Conservation (phyloP, 2,113 vertebrate genomes). For the Aramus guarauna region DNA sequence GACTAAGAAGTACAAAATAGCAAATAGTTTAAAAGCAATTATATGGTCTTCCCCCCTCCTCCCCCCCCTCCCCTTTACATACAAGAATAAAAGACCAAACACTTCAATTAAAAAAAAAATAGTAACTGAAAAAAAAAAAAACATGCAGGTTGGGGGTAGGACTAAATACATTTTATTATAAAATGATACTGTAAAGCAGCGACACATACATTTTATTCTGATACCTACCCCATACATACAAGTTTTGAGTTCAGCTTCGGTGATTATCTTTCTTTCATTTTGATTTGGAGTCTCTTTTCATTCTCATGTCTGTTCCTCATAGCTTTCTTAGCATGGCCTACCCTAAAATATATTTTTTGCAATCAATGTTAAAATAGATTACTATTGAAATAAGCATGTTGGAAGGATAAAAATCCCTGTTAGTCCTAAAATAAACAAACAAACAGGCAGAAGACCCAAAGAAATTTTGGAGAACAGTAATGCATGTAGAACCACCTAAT, state of each 20-base stretch:
- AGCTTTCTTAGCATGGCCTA: neutral
- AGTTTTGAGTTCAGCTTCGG: neutral
- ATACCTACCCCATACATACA: neutral
- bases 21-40: neutral
- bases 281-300: neutral
- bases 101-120: neutral
- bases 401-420: neutral
- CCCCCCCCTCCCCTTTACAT: neutral
- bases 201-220: neutral
- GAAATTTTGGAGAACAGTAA: neutral
- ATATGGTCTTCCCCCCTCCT: neutral
- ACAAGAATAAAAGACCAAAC: neutral
- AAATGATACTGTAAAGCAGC: neutral
- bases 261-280: neutral
- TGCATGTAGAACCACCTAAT: neutral
- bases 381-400: neutral
- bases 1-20: neutral
- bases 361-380: neutral
- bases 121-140: neutral
- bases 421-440: neutral
- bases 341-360: neutral
- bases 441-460: neutral
- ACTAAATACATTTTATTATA: neutral
- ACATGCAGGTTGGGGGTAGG: fast-evolving
- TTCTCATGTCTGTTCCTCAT: neutral